Evolutionary conservation across 2,888 invertebrate species (phyloP).

Genomic region (Mimachlamys varia): DNA sequence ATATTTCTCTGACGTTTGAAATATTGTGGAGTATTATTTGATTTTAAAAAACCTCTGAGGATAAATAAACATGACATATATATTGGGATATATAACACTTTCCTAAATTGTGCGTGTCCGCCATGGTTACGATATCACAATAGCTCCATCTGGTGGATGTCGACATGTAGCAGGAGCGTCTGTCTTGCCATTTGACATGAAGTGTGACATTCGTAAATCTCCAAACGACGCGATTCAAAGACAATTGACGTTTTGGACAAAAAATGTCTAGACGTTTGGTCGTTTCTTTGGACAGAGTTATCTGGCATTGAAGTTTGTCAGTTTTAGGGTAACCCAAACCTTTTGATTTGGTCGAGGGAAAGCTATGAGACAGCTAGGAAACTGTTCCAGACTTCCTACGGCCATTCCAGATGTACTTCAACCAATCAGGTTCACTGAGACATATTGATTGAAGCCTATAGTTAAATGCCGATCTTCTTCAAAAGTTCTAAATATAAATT

Average conservation of each 20-base stretch:
- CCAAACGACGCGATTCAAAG: not conserved
- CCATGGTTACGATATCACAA: not conserved
- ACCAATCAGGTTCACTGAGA: not conserved
- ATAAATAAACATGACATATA: not conserved
- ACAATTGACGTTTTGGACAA: constrained; percentile 33
- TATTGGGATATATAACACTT: not conserved
- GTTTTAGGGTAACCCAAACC: not conserved
- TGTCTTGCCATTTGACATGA: constrained; percentile 28
- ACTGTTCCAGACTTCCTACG: not conserved
- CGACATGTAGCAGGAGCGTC: not conserved
- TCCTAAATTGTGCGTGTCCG: not conserved
- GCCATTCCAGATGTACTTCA: not conserved
- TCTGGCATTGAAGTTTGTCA: not conserved
- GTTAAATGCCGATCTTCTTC: not conserved
- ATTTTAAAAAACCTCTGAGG: not conserved
- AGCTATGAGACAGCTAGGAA: not conserved
- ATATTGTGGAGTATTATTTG: not conserved
- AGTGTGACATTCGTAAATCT: not conserved
- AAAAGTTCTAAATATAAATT: not conserved
- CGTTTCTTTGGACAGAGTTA: not conserved
- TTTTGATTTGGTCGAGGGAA: not conserved
- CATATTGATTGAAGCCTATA: not conserved
- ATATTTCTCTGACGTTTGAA: not conserved
- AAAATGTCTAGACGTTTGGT: not conserved
- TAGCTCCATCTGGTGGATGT: not conserved